Evolutionary conservation across 2,888 invertebrate genomes (phyloP).

Genomic region (Cactoblastis cactorum): DNA sequence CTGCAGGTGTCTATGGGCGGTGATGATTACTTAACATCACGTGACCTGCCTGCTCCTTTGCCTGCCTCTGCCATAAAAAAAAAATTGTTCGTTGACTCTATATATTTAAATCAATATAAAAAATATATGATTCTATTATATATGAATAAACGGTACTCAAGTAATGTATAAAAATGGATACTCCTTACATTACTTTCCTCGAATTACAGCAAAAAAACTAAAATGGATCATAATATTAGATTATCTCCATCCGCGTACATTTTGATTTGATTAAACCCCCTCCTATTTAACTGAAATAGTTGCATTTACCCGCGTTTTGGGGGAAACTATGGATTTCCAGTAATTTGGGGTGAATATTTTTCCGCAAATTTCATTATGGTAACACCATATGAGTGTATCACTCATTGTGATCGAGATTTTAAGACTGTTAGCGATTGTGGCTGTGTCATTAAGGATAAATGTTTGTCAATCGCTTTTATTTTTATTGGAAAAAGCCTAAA

Average conservation of each 20-base stretch:
- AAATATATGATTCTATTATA: neutral
- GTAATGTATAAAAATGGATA: neutral
- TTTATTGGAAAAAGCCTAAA: too few relatives aligned
- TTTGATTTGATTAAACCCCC: slow-evolving; percentile 66
- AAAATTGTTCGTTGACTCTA: too few relatives aligned
- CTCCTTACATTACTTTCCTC: slow-evolving; percentile 23
- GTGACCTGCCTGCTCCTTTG: too few relatives aligned
- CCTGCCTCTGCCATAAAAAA: too few relatives aligned
- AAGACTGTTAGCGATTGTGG: slow-evolving; percentile 11
- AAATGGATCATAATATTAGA: slow-evolving; percentile 57
- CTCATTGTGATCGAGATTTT: slow-evolving; percentile 24
- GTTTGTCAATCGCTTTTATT: too few relatives aligned
- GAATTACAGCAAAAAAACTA: slow-evolving; percentile 44
- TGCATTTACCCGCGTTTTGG: slow-evolving; percentile 58
- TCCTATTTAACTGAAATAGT: slow-evolving; percentile 65
- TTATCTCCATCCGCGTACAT: slow-evolving; percentile 41
- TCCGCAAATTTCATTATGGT: slow-evolving; percentile 57
- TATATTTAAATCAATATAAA: too few relatives aligned
- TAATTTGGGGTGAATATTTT: slow-evolving; percentile 56
- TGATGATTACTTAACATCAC: too few relatives aligned
- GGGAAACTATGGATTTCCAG: slow-evolving; percentile 48
- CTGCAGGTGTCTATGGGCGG: too few relatives aligned
- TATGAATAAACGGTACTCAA: neutral
- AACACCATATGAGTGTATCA: slow-evolving; percentile 39
- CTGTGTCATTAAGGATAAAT: too few relatives aligned